Base-by-base conservation (phyloP, 2,113 vertebrate genomes). In the Oncorhynchus clarkii region DNA sequence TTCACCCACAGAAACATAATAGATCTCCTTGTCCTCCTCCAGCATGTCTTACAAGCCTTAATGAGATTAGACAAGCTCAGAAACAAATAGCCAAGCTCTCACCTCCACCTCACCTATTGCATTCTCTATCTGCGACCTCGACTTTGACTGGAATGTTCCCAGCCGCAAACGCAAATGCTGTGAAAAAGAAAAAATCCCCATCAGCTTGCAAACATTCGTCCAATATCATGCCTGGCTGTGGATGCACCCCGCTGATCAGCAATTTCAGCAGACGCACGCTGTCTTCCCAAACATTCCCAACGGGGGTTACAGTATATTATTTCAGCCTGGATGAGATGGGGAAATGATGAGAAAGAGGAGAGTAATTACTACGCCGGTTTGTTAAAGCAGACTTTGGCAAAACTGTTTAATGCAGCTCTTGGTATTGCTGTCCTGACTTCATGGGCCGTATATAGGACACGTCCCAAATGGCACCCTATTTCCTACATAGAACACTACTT, bases 161-260 rank as follows among this genome's bases (percentile, higher is more conserved):
- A 27, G 48, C 49, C 9, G 27, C 39, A 13, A 71, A 70, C 45
- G 57, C 67, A 73, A 78, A 67, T 34, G 45, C 51, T 18, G 51
- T 54, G 51, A 54, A 54, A 74, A 34, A 39, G 34, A 69, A 49
- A 60, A 31, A 22, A 65, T 75, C 66, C 31, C 64, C 60, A n/a
- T 82, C 49, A 70, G 71, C 74, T 26, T 54, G 75, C 26, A 76
- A 54, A 78, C 68, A 80, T 77, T 64, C 27, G 60, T 29, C 60
- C 16, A 16, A 34, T 54, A 62, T 77, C 26, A 69, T 71, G 57
- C n/a, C 66, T 54, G 16, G 74, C 54, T 51, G 59, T 14, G 11
- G 67, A 80, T 71, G 75, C 68, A 45, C 73, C 81, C 76, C 68
- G n/a, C 73, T 75, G 73, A 68, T 83, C 39, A 48, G 74, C 27